Evolutionary conservation across 2,113 vertebrate species (phyloP).

Genomic region (Crotalus tigris): DNA sequence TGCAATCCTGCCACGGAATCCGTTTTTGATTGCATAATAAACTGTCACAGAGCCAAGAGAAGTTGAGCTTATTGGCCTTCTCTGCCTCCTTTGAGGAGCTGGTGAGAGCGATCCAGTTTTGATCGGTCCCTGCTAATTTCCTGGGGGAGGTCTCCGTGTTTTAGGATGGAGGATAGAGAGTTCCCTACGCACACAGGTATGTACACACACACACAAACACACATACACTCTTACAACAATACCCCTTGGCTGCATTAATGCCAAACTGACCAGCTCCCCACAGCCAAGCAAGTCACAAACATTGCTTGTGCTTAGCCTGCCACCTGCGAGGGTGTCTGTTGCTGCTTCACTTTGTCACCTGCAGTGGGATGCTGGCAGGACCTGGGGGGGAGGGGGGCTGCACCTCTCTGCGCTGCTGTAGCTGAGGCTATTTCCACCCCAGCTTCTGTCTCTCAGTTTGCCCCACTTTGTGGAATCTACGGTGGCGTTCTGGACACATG

Average conservation of each 20-base stretch:
- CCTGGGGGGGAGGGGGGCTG: too few species aligned
- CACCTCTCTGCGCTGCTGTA: too few species aligned
- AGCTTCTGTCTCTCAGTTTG: too few species aligned
- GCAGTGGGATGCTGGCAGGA: too few species aligned
- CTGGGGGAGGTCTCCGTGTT: not conserved
- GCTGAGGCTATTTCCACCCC: too few species aligned
- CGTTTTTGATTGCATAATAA: not conserved
- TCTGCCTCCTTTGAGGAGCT: not conserved
- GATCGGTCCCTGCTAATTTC: not conserved
- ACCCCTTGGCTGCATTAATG: not conserved
- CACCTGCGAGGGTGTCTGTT: too few species aligned
- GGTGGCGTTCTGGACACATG: too few species aligned
- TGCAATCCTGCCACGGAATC: not conserved
- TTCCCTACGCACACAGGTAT: not conserved
- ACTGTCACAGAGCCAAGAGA: not conserved
- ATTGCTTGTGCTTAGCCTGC: too few species aligned
- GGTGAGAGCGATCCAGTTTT: not conserved
- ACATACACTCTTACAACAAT: not conserved
- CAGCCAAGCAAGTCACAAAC: too few species aligned
- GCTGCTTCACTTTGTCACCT: too few species aligned
- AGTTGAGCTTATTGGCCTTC: not conserved
- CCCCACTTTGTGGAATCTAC: too few species aligned
- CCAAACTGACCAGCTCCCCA: not conserved
- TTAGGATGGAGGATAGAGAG: not conserved
- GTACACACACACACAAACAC: not conserved